Base-by-base conservation (phyloP, 2,113 vertebrate species). In the Cichladusa arquata region DNA sequence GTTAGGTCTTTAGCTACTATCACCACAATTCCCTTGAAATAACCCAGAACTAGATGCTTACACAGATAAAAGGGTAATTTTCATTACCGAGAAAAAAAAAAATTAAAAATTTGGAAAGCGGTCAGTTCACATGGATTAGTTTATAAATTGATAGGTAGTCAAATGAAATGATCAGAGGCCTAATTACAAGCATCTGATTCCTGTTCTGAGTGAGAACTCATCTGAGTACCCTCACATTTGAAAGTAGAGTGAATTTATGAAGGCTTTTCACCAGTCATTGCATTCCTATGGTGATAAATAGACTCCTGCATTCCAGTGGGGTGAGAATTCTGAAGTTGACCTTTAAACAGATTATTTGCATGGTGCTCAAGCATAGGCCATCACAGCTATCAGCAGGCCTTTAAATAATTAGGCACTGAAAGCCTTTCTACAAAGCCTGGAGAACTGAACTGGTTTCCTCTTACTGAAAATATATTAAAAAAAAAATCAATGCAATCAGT, bases 291-390 rank as follows among this genome's bases (percentile, higher is more conserved):
- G 69, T 86, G 88, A 86, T 83, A 95, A 90, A 94, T 67, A 36
- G 26, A 73, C 67, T 93, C 56, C n/a, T 74, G 90, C 80, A 94
- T 96, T 95, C 67, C 82, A 88, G 51, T 67, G 69, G 56, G 45
- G 56, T 31, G 53, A 94, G 85, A 94, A 78, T 86, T 83, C 42
- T 83, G 76, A 92, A 78, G 79, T 34, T 94, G 74, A 94, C 90
- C 81, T 94, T 90, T 83, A 86, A 73, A 86, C 38, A 58, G 92
- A 88, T 93, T 95, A 90, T 72, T 91, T 93, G 67, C 60, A 73
- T 0, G 2, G 34, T 77, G 58, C 20, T 86, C 54, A 64, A 90
- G 62, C 79, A 61, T 13, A 40, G 58, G 47, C 79, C 29, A 70
- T 65, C 3, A 4, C 36, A 79, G 66, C 66, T 80, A 34, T 76